These are phyloP conservation scores for Reticulitermes lucifugus DNA, from an alignment of 2,888 invertebrate genomes.

Conservation along the genomic window DNA sequence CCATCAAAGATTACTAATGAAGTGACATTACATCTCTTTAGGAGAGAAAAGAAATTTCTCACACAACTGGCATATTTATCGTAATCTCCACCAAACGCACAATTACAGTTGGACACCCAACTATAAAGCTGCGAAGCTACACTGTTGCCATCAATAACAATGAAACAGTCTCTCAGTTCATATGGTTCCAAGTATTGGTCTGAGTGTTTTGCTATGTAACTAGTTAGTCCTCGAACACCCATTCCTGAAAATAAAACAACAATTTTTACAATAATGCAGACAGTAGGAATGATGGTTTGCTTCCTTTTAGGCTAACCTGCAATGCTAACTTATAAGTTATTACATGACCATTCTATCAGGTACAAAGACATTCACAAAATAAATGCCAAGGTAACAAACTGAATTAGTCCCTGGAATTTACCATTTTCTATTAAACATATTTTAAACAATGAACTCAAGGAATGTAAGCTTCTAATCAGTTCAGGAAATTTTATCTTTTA, in stretches of 20 bases:
- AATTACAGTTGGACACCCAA: constrained; percentile 69
- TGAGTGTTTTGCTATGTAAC: constrained; percentile 77
- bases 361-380: too few relatives aligned
- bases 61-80: constrained; percentile 77
- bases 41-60: constrained; percentile 75
- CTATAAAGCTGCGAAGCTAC: constrained; percentile 78
- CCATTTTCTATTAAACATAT: too few relatives aligned
- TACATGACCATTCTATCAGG: too few relatives aligned
- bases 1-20: constrained; percentile 86
- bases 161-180: constrained; percentile 73
- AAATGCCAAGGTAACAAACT: too few relatives aligned
- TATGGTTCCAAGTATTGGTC: constrained; percentile 73
- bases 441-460: too few relatives aligned
- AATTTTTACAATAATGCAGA: too few relatives aligned
- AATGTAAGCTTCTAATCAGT: too few relatives aligned
- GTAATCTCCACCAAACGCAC: constrained; percentile 89
- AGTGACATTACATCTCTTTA: constrained; percentile 77
- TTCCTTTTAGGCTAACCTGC: neutral
- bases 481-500: too few relatives aligned
- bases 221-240: constrained; percentile 90
- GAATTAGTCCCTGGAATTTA: too few relatives aligned
- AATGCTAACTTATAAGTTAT: too few relatives aligned
- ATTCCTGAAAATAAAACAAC: constrained; percentile 62
- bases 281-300: neutral
- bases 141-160: constrained; percentile 87